Evolutionary conservation across 2,113 vertebrate species (phyloP).

Genomic region (Meleagris gallopavo): DNA sequence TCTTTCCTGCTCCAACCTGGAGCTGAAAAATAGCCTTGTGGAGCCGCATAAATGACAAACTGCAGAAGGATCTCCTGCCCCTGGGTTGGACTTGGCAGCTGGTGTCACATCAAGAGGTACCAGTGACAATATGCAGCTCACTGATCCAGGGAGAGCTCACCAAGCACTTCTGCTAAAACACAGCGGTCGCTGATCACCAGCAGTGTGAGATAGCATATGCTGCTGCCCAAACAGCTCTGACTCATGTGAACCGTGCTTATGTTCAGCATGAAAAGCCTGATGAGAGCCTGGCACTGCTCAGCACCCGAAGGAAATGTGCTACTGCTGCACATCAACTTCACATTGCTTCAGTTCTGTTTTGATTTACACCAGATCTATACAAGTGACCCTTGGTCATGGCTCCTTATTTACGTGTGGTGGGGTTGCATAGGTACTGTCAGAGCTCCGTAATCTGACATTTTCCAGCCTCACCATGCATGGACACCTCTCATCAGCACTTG

Average conservation of each 20-base stretch:
- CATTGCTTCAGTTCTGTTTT: rapidly evolving
- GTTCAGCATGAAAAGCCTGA: background rate
- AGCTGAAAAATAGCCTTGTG: background rate
- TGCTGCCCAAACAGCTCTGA: background rate
- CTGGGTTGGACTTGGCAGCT: background rate
- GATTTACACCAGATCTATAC: background rate
- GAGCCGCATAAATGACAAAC: background rate
- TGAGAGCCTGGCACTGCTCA: background rate
- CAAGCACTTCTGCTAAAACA: background rate
- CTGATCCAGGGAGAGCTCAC: rapidly evolving
- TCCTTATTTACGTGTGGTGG: rapidly evolving
- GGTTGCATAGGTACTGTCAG: background rate
- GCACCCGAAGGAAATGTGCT: background rate
- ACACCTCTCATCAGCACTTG: background rate
- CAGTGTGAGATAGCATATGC: rapidly evolving
- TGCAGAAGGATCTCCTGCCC: background rate
- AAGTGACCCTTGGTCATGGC: background rate
- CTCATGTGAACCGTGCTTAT: rapidly evolving
- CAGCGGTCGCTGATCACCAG: background rate
- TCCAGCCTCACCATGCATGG: background rate
- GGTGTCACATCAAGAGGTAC: background rate
- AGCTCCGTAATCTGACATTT: rapidly evolving
- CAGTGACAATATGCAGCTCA: rapidly evolving
- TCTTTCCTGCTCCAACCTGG: background rate
- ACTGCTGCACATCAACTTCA: rapidly evolving